Evolutionary conservation across 2,888 invertebrate genomes (phyloP).

Genomic region (Dasypogon diadema): DNA sequence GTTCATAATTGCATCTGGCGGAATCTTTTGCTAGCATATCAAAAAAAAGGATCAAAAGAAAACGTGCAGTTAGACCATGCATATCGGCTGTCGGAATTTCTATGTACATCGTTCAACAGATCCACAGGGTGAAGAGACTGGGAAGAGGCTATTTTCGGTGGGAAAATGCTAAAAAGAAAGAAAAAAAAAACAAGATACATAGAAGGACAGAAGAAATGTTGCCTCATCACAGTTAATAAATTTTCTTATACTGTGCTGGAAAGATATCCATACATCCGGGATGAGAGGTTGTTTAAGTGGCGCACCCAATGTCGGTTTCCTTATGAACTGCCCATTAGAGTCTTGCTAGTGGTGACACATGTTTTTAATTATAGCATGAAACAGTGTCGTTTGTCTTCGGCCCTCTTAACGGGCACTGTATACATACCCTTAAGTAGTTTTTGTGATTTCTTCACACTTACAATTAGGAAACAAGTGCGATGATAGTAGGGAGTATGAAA

Average conservation of each 20-base stretch:
- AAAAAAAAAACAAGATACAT: too few relatives aligned
- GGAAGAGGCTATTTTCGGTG: constrained; percentile 39
- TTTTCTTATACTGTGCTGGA: constrained; percentile 37
- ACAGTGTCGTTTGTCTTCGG: constrained; percentile 14
- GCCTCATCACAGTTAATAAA: constrained; percentile 33
- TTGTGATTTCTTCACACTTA: constrained; percentile 30
- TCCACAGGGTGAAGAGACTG: background rate
- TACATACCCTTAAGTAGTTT: background rate
- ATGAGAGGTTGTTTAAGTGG: background rate
- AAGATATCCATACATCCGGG: background rate
- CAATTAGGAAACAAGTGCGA: constrained; percentile 36
- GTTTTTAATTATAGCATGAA: constrained; percentile 43
- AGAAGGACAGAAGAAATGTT: constrained; percentile 25
- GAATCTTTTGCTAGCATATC: background rate
- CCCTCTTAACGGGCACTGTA: constrained; percentile 4
- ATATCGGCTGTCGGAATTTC: background rate
- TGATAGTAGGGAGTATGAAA: constrained; percentile 5
- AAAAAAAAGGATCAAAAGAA: constrained; percentile 48
- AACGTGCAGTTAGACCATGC: background rate
- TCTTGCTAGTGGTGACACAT: constrained; percentile 16
- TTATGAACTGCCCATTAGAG: constrained; percentile 19
- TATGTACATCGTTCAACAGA: background rate
- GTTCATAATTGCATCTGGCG: constrained; percentile 41
- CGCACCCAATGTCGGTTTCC: constrained; percentile 21
- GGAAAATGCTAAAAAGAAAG: constrained; percentile 41